Base-by-base conservation (phyloP, 2,888 invertebrate species). In the Deilephila porcellus region DNA sequence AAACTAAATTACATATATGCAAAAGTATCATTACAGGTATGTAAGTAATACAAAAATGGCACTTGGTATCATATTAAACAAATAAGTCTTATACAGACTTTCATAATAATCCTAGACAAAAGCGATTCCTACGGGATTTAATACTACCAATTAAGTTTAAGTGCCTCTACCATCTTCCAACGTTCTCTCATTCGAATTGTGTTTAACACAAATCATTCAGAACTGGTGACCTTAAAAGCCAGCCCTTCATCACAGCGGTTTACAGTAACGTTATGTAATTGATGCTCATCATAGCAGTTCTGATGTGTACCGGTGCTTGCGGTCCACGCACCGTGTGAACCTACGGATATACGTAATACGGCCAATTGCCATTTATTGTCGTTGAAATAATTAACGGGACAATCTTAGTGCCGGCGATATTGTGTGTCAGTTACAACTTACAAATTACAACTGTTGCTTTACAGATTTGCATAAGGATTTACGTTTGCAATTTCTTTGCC, bases 321-420 rank as follows among this genome's bases (percentile, higher is more conserved):
- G 73, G 75, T 77, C 56, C 70, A 19, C 53, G 52, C 60, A 59
- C 67, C 75, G 75, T 75, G 74, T 67, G 76, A 74, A 75, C 67
- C 64, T 34, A 71, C 34, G 20, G 56, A 71, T 59, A 59, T 34
- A 71, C 29, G 59, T 71, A 71, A 71, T 71, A 59, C 34, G 59
- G 59, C 59, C 59, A 71, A 71, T 67, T 67, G 67, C 67, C 52
- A 67, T 67, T 52, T 52, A 67, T 67, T 67, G 67, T 67, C 67
- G 67, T 67, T 52, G 67, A 52, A 67, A 67, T 67, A 52, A 67
- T 67, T 67, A 67, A 67, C 52, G 67, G 67, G 67, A 67, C 52
- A 45, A 8, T 25, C 14, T 45, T 67, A 67, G 11, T 45, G 64
- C 45, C 45, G n/a, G 20, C 14, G 34, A 37, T 52, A 67, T 25